phyloP scores from a whole-genome alignment of 2,888 invertebrate genomes.

The Drosophila nr. medialis region DNA sequence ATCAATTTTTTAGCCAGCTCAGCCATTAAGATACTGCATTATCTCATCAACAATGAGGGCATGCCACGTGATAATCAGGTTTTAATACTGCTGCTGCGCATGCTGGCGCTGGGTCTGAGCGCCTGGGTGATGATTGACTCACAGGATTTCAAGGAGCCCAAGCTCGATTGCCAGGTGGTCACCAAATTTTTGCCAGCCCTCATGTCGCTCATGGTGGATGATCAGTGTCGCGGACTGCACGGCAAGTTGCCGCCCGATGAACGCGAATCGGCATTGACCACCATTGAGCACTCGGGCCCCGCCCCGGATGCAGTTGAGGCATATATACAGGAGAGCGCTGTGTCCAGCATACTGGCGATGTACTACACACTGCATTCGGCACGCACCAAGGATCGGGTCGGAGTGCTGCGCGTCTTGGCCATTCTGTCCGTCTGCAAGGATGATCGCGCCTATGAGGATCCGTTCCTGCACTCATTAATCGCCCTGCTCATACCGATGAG shows the following conservation, averaged over 20 bases:
- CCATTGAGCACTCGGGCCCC: conserved; percentile 96
- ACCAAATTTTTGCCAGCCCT: conserved; percentile 97
- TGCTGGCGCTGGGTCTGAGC: conserved; percentile 96
- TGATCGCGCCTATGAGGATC: conserved; percentile 97
- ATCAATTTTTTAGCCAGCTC: conserved; percentile 97
- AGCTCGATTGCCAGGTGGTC: conserved; percentile 95
- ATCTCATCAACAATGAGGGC: conserved; percentile 94
- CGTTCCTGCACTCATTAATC: conserved; percentile 94
- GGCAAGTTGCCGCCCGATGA: conserved; percentile 96
- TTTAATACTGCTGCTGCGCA: conserved; percentile 93
- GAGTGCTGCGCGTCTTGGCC: conserved; percentile 93
- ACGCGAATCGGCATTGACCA: conserved; percentile 95
- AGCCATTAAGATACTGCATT: conserved; percentile 95
- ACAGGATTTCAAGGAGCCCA: conserved; percentile 97
- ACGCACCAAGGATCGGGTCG: conserved; percentile 91
- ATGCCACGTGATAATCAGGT: conserved; percentile 96
- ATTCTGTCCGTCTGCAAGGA: conserved; percentile 96
- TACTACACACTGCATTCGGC: conserved; percentile 97
- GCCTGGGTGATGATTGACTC: conserved; percentile 99
- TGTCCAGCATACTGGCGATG: conserved; percentile 96
- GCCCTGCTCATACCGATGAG: conserved; percentile 93
- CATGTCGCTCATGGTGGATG: conserved; percentile 96
- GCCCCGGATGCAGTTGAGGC: conserved; percentile 97
- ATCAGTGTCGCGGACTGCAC: conserved; percentile 92
- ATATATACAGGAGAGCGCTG: conserved; percentile 95